Base-by-base conservation (phyloP, 2,888 invertebrate species). In the Ptychoptera albimana region DNA sequence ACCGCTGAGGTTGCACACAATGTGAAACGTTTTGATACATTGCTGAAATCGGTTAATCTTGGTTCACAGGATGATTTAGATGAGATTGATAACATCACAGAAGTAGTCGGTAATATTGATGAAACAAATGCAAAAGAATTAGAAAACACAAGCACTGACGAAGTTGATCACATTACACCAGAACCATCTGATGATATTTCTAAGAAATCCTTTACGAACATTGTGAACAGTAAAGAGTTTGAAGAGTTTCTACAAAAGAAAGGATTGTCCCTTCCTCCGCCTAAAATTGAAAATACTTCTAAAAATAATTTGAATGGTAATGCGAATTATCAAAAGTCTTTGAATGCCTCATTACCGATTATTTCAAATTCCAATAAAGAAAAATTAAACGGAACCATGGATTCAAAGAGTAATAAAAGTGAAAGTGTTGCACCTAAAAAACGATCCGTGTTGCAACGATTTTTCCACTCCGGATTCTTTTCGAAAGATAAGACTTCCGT, bases 1-100 rank as follows among this genome's bases (percentile, higher is more conserved):
- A 59, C 61, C n/a, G 57, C 56, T 36, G 66, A 66, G 50, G 64
- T 66, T 0, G 58, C 60, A 35, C 56, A 61, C 43, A 66, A 66
- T 53, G 66, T 60, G 9, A 63, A 62, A 49, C 63, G 61, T 45
- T 66, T 66, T 43, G 66, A 66, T 48, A 63, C 61, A 44, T 54
- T 65, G 12, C 60, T 63, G 0, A 64, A 61, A 45, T 60, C 59
- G 36, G 48, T 62, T 12, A 57, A 63, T 38, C 56, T 66, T 14
- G 54, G 58, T 36, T 61, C 61, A 5, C 64, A 65, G 38, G 64
- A 61, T 49, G 64, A 66, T 52, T 51, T 64, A 23, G 66, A 66
- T 42, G 65, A 65, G 8, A 58, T 64, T 11, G 64, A 60, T 34
- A 61, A 59, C 13, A 57, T 57, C 15, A 9, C 43, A 13, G 48